Conservation (phyloP, 1,140 invertebrate species). For the Heterodera schachtii region DNA sequence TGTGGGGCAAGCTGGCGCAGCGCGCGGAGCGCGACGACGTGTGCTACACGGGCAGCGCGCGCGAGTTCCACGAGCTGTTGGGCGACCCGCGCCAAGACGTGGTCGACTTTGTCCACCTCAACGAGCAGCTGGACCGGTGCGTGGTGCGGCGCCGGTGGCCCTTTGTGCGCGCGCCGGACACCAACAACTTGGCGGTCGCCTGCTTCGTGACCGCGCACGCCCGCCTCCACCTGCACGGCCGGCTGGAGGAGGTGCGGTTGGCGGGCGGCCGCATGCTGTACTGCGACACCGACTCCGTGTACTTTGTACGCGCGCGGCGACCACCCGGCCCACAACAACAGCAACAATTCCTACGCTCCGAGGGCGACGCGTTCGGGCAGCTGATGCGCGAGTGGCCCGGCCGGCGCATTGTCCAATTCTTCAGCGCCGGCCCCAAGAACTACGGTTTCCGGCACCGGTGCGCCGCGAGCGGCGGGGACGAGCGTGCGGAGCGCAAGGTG, state of each 20-base stretch:
- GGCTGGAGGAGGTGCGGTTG: conserved; percentile 24
- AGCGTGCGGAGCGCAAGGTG: background rate
- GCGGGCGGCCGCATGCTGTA: conserved; percentile 13
- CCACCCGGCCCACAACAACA: background rate
- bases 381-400: conserved; percentile 29
- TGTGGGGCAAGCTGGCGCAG: conserved; percentile 40
- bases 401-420: conserved; percentile 31
- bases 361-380: conserved; percentile 16
- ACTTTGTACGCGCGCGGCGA: background rate
- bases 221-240: conserved; percentile 9
- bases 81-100: conserved; percentile 10
- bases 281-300: conserved; percentile 16
- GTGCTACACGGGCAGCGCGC: background rate
- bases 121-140: conserved; percentile 18
- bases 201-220: conserved; percentile 27
- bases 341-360: background rate
- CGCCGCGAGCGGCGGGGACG: background rate
- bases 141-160: background rate
- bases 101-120: conserved; percentile 19
- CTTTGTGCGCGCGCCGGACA: conserved; percentile 18
- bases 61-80: conserved; percentile 19
- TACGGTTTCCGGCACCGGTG: conserved; percentile 34
- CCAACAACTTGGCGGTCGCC: conserved; percentile 29
- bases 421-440: conserved; percentile 32
- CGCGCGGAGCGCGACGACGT: background rate